These are phyloP conservation scores for Aphodius sticticus DNA, from an alignment of 2,888 invertebrate genomes.

Conservation along the genomic window DNA sequence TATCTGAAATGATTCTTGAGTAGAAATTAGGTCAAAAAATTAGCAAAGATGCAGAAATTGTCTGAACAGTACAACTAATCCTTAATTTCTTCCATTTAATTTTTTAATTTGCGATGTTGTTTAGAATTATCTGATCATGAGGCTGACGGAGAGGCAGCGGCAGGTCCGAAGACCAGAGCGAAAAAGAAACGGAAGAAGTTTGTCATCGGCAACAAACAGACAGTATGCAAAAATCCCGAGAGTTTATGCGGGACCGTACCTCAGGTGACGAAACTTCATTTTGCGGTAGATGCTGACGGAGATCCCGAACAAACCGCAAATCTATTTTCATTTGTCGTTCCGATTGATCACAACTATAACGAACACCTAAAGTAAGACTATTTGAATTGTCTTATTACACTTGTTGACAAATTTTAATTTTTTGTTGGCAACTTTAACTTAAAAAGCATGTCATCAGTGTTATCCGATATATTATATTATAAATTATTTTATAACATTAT, in stretches of 20 bases:
- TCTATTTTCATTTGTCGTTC: conserved; percentile 29
- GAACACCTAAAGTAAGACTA: conserved; percentile 6
- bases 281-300: conserved; percentile 23
- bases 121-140: conserved; percentile 9
- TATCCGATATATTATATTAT: too few relatives aligned
- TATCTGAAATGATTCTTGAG: too few relatives aligned
- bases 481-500: too few relatives aligned
- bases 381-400: background rate
- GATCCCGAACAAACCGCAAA: conserved; percentile 29
- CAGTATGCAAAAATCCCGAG: conserved; percentile 9
- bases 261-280: conserved; percentile 25
- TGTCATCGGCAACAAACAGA: conserved; percentile 15
- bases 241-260: conserved; percentile 10
- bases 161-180: background rate
- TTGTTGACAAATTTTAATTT: too few relatives aligned
- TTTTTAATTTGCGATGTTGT: background rate
- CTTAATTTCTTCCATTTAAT: background rate
- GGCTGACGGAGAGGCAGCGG: background rate
- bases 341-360: conserved; percentile 29
- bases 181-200: conserved; percentile 22
- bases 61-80: too few relatives aligned
- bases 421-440: too few relatives aligned
- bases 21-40: too few relatives aligned
- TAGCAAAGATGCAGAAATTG: too few relatives aligned
- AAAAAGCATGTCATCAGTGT: too few relatives aligned